A percentile compares a stretch with the other conserved stretches of the same genome.
Conservation (phyloP, 2,797 vertebrate genomes). For the Cichlasoma orientale region DNA sequence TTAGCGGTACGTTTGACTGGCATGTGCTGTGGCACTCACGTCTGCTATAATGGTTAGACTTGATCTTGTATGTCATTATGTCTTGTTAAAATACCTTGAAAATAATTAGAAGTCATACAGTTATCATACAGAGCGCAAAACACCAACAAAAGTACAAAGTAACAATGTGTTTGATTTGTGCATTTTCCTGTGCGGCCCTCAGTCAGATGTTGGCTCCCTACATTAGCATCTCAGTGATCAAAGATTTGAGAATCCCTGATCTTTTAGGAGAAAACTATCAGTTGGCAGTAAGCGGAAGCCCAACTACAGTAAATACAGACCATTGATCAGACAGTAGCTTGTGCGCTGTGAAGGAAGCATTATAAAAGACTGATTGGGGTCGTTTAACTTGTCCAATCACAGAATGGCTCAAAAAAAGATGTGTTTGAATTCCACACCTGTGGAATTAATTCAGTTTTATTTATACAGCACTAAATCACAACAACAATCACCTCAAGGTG, state of each 20-base stretch:
- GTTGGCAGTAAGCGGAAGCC: background rate
- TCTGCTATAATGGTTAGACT: background rate
- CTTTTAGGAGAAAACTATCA: background rate
- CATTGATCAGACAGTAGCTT: background rate
- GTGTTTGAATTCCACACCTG: background rate
- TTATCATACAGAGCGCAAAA: background rate
- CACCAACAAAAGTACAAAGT: background rate
- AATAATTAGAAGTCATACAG: slow-evolving; percentile 1
- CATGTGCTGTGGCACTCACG: background rate
- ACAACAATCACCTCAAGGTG: too few species aligned
- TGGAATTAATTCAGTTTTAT: background rate
- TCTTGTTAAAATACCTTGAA: background rate
- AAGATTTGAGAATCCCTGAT: background rate
- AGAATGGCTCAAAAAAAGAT: background rate
- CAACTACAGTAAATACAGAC: background rate
- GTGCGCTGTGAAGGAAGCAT: background rate
- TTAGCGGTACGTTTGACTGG: background rate
- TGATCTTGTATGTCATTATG: background rate
- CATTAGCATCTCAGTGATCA: background rate
- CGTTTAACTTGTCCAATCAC: background rate
- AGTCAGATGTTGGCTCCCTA: background rate
- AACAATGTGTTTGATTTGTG: background rate
- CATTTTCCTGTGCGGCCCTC: background rate
- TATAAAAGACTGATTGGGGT: background rate
- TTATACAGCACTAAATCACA: too few species aligned